A percentile compares a stretch with the other conserved stretches of the same genome.
These are phyloP conservation scores for Cydia strobilella DNA, from an alignment of 1,140 invertebrate species.

Conservation along the genomic window DNA sequence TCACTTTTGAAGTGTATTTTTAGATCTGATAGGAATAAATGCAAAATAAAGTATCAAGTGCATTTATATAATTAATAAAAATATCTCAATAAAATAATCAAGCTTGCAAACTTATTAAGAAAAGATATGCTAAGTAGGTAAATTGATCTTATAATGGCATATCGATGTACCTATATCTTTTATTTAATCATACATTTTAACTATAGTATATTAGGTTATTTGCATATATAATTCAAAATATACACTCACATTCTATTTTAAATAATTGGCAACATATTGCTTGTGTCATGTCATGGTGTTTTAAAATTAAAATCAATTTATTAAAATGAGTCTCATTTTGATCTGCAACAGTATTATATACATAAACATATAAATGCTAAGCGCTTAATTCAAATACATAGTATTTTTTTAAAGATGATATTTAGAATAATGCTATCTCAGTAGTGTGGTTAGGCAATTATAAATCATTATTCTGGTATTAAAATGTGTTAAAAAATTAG, in stretches of 20 bases:
- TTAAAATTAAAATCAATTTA: neutral
- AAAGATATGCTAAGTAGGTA: conserved; percentile 8
- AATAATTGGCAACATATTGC: conserved; percentile 13
- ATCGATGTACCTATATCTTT: conserved; percentile 39
- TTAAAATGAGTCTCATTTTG: conserved; percentile 33
- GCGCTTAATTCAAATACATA: conserved; percentile 50
- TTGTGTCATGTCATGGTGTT: conserved; percentile 12
- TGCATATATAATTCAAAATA: conserved; percentile 10
- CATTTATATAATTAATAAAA: conserved; percentile 3
- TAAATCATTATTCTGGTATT: conserved; percentile 26
- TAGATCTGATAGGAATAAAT: neutral
- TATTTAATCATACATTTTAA: neutral
- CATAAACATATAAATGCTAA: conserved; percentile 41
- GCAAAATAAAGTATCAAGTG: neutral
- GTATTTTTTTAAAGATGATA: conserved; percentile 57
- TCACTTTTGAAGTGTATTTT: conserved; percentile 7
- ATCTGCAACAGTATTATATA: conserved; percentile 49
- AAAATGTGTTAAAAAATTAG: neutral
- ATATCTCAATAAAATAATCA: conserved; percentile 2
- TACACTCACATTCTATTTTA: neutral
- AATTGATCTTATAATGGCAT: conserved; percentile 40
- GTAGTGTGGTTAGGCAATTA: conserved; percentile 32
- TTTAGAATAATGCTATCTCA: conserved; percentile 47
- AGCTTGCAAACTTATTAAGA: conserved; percentile 3
- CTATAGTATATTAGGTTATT: conserved; percentile 23